Evolutionary conservation across 2,113 vertebrate genomes (phyloP).

Genomic region (Mohoua ochrocephala): DNA sequence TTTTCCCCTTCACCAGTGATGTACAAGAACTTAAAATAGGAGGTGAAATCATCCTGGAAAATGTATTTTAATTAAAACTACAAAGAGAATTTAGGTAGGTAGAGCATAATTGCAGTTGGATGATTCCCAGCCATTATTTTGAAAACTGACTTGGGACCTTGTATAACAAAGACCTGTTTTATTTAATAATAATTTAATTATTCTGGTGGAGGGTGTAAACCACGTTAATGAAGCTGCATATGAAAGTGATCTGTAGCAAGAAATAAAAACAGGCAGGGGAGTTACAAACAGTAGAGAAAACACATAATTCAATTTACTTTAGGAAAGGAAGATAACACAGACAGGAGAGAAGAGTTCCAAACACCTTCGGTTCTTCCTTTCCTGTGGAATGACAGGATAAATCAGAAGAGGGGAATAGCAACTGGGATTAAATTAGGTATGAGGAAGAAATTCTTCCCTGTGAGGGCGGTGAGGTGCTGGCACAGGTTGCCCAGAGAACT

Average conservation of each 20-base stretch:
- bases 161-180: conserved; percentile 22
- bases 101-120: conserved; percentile 31
- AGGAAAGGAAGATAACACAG: neutral
- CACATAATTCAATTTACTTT: neutral
- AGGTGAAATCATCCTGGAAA: conserved; percentile 30
- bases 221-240: neutral
- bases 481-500: neutral
- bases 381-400: neutral
- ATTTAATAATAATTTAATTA: conserved; percentile 44
- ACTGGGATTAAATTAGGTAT: neutral
- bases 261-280: neutral
- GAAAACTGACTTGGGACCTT: conserved; percentile 17
- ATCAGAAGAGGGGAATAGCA: neutral
- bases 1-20: neutral
- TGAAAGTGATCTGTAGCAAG: conserved; percentile 1
- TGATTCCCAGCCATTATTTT: conserved; percentile 21
- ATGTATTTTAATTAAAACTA: conserved; percentile 58
- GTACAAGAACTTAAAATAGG: neutral
- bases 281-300: neutral
- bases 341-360: neutral
- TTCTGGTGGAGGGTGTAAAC: neutral
- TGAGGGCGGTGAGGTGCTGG: neutral
- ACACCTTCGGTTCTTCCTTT: neutral
- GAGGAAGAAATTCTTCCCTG: neutral
- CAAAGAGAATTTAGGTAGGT: conserved; percentile 39